Evolutionary conservation across 1,140 invertebrate species (phyloP).

Genomic region (Periplaneta americana): DNA sequence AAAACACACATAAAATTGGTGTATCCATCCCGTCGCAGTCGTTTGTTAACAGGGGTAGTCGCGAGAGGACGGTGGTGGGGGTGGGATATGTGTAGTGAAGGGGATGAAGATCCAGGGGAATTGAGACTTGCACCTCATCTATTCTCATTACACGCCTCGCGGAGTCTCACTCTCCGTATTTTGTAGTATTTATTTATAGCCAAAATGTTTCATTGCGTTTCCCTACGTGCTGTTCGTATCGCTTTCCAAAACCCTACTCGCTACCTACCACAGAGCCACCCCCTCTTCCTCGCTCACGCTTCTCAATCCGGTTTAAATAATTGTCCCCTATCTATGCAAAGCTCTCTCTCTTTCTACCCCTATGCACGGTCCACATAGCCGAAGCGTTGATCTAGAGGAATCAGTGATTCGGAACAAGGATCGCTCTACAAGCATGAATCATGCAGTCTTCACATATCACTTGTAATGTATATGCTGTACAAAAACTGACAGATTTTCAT

Average conservation of each 20-base stretch:
- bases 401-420: background rate
- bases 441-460: background rate
- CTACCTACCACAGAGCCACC: background rate
- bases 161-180: background rate
- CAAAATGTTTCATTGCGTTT: background rate
- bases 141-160: background rate
- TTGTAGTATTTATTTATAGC: background rate
- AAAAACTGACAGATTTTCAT: background rate
- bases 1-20: background rate
- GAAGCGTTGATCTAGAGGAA: background rate
- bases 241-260: background rate
- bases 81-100: background rate
- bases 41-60: background rate
- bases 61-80: background rate
- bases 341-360: background rate
- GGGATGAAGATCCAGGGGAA: background rate
- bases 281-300: background rate
- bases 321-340: background rate
- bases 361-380: background rate
- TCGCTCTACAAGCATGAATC: background rate
- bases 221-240: background rate
- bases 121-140: background rate
- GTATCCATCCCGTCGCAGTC: background rate
- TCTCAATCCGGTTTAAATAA: background rate
- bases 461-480: background rate